Conservation (phyloP, 2,797 vertebrate species). For the Sorex maritimensis region DNA sequence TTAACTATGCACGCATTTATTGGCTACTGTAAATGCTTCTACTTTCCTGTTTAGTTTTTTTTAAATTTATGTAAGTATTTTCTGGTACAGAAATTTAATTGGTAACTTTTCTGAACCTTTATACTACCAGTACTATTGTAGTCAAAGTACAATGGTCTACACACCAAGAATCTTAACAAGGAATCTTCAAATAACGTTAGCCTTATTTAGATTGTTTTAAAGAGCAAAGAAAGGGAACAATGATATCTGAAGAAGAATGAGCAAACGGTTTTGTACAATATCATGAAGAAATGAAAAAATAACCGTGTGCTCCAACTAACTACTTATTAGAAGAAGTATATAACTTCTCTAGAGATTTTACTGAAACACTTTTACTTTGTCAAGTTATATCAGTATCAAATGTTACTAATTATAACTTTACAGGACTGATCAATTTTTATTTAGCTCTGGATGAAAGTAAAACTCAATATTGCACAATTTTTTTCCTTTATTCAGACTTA, state of each 20-base stretch:
- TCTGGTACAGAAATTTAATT: conserved; percentile 3
- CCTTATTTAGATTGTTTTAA: conserved; percentile 80
- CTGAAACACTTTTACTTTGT: conserved; percentile 72
- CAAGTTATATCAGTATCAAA: conserved; percentile 65
- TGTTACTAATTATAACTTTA: conserved; percentile 74
- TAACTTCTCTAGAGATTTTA: conserved; percentile 74
- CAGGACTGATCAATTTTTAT: conserved; percentile 66
- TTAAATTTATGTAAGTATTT: no score
- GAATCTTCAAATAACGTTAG: conserved; percentile 68
- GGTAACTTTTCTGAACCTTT: conserved; percentile 61
- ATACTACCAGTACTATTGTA: conserved; percentile 41
- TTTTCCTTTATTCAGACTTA: not conserved
- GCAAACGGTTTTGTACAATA: conserved; percentile 36
- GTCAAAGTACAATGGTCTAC: conserved; percentile 65
- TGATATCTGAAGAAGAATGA: conserved; percentile 54
- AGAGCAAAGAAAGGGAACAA: conserved; percentile 42
- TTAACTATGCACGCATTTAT: no score
- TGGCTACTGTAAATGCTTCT: no score
- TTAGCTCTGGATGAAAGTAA: conserved; percentile 48
- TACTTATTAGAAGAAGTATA: not conserved
- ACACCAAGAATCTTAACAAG: conserved; percentile 74
- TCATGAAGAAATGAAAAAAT: conserved; percentile 32
- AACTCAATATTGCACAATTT: not conserved
- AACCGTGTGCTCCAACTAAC: not conserved
- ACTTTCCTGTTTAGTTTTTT: no score